Evolutionary conservation across 1,140 invertebrate genomes (phyloP).

Genomic region (Drosophila ficusphila): DNA sequence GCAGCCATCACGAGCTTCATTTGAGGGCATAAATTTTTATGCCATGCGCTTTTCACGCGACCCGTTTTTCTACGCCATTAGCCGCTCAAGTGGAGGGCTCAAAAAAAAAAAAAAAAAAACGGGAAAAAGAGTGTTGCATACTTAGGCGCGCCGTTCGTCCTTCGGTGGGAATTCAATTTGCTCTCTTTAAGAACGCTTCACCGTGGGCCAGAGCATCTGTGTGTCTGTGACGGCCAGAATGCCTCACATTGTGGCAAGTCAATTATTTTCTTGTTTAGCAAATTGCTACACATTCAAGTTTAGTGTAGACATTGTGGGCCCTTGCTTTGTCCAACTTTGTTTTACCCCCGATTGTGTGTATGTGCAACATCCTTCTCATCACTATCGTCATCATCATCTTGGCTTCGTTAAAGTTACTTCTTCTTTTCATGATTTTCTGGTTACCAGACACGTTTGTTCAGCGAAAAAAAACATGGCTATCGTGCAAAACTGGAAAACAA

Average conservation of each 20-base stretch:
- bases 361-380: slow-evolving; percentile 15
- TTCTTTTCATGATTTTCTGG: slow-evolving; percentile 33
- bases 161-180: slow-evolving; percentile 60
- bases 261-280: slow-evolving; percentile 80
- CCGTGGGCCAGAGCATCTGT: not conserved
- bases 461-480: not conserved
- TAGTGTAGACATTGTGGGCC: slow-evolving; percentile 52
- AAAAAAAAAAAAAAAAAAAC: too few species aligned
- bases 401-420: slow-evolving; percentile 46
- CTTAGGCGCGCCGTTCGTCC: slow-evolving; percentile 38
- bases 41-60: slow-evolving; percentile 69
- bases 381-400: slow-evolving; percentile 25
- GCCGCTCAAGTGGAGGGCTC: slow-evolving; percentile 46
- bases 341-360: slow-evolving; percentile 8
- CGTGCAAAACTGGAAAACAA: not conserved
- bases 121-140: slow-evolving; percentile 64
- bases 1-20: slow-evolving; percentile 58
- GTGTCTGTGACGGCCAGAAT: not conserved
- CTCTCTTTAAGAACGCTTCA: slow-evolving; percentile 46
- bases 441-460: slow-evolving; percentile 57
- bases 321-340: slow-evolving; percentile 36
- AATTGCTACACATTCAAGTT: slow-evolving; percentile 76
- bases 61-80: slow-evolving; percentile 65
- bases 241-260: slow-evolving; percentile 62
- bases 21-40: slow-evolving; percentile 69